A percentile compares a stretch with the other conserved stretches of the same genome.
These are phyloP conservation scores for Brachionichthys hirsutus DNA, from an alignment of 2,113 vertebrate genomes.

Conservation along the genomic window DNA sequence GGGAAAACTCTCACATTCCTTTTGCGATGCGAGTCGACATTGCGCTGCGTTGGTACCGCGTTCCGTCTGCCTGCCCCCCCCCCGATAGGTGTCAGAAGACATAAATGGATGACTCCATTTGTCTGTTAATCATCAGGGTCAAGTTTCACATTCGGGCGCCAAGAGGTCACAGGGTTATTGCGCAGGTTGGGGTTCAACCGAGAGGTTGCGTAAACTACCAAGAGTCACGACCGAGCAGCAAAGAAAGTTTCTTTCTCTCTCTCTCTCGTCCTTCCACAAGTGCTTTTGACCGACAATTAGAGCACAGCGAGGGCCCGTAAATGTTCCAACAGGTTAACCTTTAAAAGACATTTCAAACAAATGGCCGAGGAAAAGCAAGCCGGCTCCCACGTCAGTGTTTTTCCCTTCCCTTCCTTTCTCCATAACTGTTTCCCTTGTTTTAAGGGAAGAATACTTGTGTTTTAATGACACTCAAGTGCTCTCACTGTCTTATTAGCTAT, in stretches of 20 bases:
- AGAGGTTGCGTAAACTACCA: conserved; percentile 44
- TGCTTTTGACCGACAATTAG: conserved; percentile 43
- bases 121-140: conserved; percentile 49
- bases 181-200: conserved; percentile 24
- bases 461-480: conserved; percentile 8
- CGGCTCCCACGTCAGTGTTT: conserved; percentile 19
- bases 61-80: conserved; percentile 37
- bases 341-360: conserved; percentile 73
- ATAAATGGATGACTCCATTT: conserved; percentile 58
- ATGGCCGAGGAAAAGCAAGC: conserved; percentile 52
- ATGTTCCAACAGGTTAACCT: conserved; percentile 74
- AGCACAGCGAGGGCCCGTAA: conserved; percentile 52
- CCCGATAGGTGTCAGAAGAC: conserved; percentile 49
- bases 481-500: not conserved
- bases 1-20: conserved; percentile 31
- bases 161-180: conserved; percentile 43
- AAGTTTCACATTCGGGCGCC: conserved; percentile 59
- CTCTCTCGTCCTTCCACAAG: conserved; percentile 25
- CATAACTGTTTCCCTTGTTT: conserved; percentile 22
- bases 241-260: conserved; percentile 31
- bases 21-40: conserved; percentile 35
- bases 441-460: conserved; percentile 14
- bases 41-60: conserved; percentile 41
- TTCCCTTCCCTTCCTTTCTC: conserved; percentile 35
- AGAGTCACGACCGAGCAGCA: conserved; percentile 3